Evolutionary conservation across 2,797 vertebrate genomes (phyloP).

Genomic region (Gadopsis marmoratus): DNA sequence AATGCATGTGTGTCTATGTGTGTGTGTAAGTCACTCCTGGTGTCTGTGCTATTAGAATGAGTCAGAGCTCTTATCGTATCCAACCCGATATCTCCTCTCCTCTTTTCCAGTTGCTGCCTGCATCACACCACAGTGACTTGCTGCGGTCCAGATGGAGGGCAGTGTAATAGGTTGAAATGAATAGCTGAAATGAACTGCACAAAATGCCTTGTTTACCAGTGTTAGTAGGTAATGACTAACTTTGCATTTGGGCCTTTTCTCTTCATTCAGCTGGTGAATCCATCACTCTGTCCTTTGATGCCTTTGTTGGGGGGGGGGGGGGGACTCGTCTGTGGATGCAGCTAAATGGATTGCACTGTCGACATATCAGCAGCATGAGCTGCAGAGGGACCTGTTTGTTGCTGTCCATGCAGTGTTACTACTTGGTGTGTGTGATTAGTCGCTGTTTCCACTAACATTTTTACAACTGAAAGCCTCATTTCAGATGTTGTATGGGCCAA

Average conservation of each 20-base stretch:
- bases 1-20: not conserved
- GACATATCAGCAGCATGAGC: conserved; percentile 7
- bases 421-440: not conserved
- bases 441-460: not conserved
- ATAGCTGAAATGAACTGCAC: conserved; percentile 11
- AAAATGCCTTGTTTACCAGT: conserved; percentile 18
- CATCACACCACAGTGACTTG: conserved; percentile 5
- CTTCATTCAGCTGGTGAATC: conserved; percentile 27
- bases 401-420: not conserved
- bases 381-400: not conserved
- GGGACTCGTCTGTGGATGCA: conserved; percentile 12
- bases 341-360: conserved; percentile 2
- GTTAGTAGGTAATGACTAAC: not conserved
- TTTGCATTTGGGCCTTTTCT: conserved; percentile 21
- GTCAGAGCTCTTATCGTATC: conserved; percentile 49
- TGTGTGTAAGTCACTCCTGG: conserved; percentile 29
- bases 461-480: not conserved
- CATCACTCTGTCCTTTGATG: conserved; percentile 27
- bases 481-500: not conserved
- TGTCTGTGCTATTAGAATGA: conserved; percentile 53
- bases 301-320: conserved; percentile 1
- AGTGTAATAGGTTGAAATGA: conserved; percentile 23
- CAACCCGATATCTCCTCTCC: conserved; percentile 23
- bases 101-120: not conserved
- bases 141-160: conserved; percentile 21